Base-by-base conservation (phyloP, 2,888 invertebrate genomes). In the Yponomeuta plumbellus region DNA sequence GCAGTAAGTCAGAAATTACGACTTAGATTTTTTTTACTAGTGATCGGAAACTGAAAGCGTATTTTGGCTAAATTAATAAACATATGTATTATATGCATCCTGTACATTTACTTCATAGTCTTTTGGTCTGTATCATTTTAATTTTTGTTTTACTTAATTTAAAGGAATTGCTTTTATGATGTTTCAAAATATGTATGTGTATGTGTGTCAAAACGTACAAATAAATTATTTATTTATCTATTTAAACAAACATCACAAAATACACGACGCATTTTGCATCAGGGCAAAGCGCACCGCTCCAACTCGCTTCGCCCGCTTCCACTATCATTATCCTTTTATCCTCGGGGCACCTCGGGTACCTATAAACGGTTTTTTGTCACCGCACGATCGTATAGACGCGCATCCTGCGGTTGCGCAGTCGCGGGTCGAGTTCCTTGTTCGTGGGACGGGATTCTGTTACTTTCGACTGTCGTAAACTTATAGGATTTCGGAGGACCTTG, bases 391-490 rank as follows among this genome's bases (percentile, higher is more conserved):
- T 52, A 52, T 52, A 52, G 8, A 23, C 13, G 11, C 79, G 78
- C 74, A 76, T 69, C 68, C 69, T 85, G 87, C 74, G 85, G 85
- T 88, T 72, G 74, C 68, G 72, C 75, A 74, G 80, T 76, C 39
- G 74, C 69, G 76, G 83, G 86, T 87, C 84, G 69, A 76, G 81
- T 87, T 86, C 78, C 82, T 78, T 75, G 75, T 77, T 59, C 44
- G n/a, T 22, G 59, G 23, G 23, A 10, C 59, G 22, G 22, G 59
- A 59, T 59, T 59, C 59, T 13, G 13, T 13, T 11, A 13, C 23
- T 1, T 10, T 21, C 23, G 59, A 59, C 23, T 11, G 59, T 13
- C 6, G 17, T 4, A 52, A 52, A 52, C 44, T 13, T 52, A 3
- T 52, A 52, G 17, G 34, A 34, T 34, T 34, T 34, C 34, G 8